These are phyloP conservation scores for Drosophila malerkotliana DNA, from an alignment of 1,140 invertebrate genomes.

Conservation along the genomic window DNA sequence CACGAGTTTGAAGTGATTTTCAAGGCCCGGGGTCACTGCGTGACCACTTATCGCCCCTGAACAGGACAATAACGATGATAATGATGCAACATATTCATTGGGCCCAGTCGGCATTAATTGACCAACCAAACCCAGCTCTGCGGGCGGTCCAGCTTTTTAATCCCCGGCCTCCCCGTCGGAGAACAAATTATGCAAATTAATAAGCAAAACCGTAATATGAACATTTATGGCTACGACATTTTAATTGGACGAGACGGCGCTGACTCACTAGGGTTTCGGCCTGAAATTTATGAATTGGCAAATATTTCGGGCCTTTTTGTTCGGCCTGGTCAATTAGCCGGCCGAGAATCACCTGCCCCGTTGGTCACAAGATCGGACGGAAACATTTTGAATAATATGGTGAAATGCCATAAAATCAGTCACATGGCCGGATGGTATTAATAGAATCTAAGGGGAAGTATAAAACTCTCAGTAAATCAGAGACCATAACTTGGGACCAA, in stretches of 20 bases:
- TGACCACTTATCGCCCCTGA: constrained; percentile 57
- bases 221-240: constrained; percentile 63
- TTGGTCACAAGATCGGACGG: constrained; percentile 58
- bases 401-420: constrained; percentile 28
- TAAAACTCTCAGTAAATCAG: constrained; percentile 6
- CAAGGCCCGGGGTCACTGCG: constrained; percentile 13
- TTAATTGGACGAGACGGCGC: constrained; percentile 48
- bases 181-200: constrained; percentile 74
- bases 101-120: constrained; percentile 61
- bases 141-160: constrained; percentile 50
- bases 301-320: constrained; percentile 25
- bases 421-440: constrained; percentile 17
- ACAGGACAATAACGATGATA: constrained; percentile 78
- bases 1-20: not conserved
- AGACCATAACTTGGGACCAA: not conserved
- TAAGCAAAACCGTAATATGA: constrained; percentile 55
- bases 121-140: constrained; percentile 31
- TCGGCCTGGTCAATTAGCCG: constrained; percentile 46
- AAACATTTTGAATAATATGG: constrained; percentile 32
- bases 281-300: constrained; percentile 73
- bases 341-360: constrained; percentile 60
- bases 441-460: constrained; percentile 22
- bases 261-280: constrained; percentile 30
- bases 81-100: constrained; percentile 75
- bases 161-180: constrained; percentile 3